Evolutionary conservation across 2,888 invertebrate genomes (phyloP).

Genomic region (Hipparchia semele): DNA sequence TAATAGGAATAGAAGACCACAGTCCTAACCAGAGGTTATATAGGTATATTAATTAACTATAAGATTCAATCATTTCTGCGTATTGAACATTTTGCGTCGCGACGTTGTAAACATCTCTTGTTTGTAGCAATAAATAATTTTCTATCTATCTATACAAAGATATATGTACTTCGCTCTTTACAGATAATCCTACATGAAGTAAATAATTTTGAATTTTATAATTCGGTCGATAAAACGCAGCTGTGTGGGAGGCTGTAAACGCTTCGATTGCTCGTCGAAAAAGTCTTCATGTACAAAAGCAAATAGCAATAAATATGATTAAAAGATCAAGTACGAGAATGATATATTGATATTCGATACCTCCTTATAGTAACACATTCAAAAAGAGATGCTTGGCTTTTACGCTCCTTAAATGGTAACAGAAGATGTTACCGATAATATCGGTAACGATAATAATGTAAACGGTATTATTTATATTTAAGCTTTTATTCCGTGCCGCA

Average conservation of each 20-base stretch:
- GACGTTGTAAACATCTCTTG: too few relatives aligned
- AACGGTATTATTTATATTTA: conserved; percentile 2
- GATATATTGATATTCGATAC: conserved; percentile 35
- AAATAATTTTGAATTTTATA: too few relatives aligned
- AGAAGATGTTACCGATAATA: conserved; percentile 28
- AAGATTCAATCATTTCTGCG: too few relatives aligned
- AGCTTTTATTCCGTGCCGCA: background rate
- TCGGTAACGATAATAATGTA: conserved; percentile 16
- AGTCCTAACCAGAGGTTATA: too few relatives aligned
- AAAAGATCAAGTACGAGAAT: conserved; percentile 35
- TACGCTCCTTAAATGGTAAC: conserved; percentile 27
- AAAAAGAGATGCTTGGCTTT: conserved; percentile 29
- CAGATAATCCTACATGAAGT: too few relatives aligned
- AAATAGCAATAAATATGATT: conserved; percentile 19
- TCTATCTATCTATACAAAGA: too few relatives aligned
- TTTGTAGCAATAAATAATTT: too few relatives aligned
- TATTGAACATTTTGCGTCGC: too few relatives aligned
- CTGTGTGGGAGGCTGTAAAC: background rate
- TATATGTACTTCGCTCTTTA: too few relatives aligned
- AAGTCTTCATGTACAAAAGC: background rate
- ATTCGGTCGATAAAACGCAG: background rate
- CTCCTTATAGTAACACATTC: conserved; percentile 36
- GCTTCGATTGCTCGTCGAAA: background rate
- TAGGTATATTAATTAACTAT: too few relatives aligned
- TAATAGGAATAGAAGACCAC: too few relatives aligned